Evolutionary conservation across 2,888 invertebrate species (phyloP), one percentile per base, ranked within the genome.

Genomic region (Tryphoninae sp.): DNA sequence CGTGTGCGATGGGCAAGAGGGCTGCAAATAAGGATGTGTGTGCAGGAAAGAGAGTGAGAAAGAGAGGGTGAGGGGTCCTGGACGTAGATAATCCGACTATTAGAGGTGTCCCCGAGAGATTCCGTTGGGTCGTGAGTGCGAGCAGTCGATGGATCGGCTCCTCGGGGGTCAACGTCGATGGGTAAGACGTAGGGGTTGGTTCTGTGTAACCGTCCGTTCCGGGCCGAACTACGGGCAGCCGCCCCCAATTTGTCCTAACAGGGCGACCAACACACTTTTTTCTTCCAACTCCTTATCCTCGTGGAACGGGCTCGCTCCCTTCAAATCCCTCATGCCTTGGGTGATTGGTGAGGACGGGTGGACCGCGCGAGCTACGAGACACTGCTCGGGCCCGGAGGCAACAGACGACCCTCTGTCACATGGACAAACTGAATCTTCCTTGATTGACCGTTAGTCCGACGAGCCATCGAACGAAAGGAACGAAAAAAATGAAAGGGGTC

Each of bases 201-300:
- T 33, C 6, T 4, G 33, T 33, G 86, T 85, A 84, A 86, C 68
- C 76, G 68, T 78, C 78, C 33, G 74, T 74, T 84, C 80, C 83
- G 89, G 88, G 86, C 33, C 87, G 88, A 86, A 85, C 85, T 86
- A 84, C 77, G 85, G 85, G 81, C 82, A 87, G 86, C 88, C 88
- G 86, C 87, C 87, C 77, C 89, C 91, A 91, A 91, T 91, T 91
- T 91, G 91, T 91, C 89, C 86, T 91, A 91, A 91, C 89, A 90
- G 90, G 33, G 87, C 90, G 85, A 82, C 84, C 87, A 81, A 86
- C 86, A 85, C 85, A 84, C 77, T 87, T 83, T 88, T 89, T 83
- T 26, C 86, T 86, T 85, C 86, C 78, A 83, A 82, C 87, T 88
- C 84, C 89, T 89, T 88, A 87, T 88, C 88, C 88, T 86, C 87